Evolutionary conservation across 2,797 vertebrate species (phyloP).

Genomic region (Telmatherina bonti): DNA sequence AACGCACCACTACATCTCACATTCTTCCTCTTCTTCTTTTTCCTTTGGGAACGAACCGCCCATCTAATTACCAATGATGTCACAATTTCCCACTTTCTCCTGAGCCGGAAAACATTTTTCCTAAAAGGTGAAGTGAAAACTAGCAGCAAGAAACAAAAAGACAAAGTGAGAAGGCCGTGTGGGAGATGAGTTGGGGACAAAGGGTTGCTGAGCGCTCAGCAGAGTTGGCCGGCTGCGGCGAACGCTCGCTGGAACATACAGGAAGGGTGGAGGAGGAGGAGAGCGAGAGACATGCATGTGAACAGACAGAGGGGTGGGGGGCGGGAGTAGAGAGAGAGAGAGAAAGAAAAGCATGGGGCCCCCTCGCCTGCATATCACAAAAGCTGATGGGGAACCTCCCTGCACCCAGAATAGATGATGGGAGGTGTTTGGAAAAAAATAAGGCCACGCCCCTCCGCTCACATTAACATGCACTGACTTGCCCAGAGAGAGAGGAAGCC

Average conservation of each 20-base stretch:
- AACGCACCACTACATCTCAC: neutral
- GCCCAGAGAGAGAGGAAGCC: constrained; percentile 41
- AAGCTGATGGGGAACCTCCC: constrained; percentile 68
- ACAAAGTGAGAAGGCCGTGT: neutral
- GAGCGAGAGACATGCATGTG: neutral
- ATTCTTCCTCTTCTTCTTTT: neutral
- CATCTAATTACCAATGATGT: constrained; percentile 40
- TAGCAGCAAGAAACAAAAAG: neutral
- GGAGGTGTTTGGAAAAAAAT: constrained; percentile 16
- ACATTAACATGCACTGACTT: constrained; percentile 61
- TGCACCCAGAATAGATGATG: constrained; percentile 71
- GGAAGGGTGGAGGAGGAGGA: constrained; percentile 43
- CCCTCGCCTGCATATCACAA: constrained; percentile 48
- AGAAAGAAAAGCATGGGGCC: constrained; percentile 41
- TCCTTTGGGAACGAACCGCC: constrained; percentile 6
- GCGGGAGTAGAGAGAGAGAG: constrained; percentile 17
- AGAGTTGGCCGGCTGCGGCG: constrained; percentile 36
- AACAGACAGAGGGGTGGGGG: neutral
- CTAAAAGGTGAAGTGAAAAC: neutral
- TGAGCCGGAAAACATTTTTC: neutral
- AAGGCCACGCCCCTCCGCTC: constrained; percentile 25
- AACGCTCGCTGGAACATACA: constrained; percentile 50
- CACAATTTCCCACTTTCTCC: constrained; percentile 17
- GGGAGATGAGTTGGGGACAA: constrained; percentile 37
- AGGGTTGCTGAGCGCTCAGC: constrained; percentile 30